These are phyloP conservation scores for Ochotona princeps DNA, from an alignment of 2,113 vertebrate genomes.

Conservation along the genomic window DNA sequence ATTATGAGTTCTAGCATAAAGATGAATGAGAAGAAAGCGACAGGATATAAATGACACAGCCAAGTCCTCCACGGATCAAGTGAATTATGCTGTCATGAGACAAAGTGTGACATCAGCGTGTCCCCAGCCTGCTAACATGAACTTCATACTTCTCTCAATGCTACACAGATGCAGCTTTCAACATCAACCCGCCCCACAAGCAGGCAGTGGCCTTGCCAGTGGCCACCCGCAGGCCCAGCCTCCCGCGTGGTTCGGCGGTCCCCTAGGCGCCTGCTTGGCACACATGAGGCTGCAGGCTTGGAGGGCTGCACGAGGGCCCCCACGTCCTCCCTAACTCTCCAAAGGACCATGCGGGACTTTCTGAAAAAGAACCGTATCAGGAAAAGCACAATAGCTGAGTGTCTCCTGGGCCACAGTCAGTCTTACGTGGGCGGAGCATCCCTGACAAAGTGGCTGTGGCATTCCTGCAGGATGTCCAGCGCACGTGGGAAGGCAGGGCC, in stretches of 20 bases:
- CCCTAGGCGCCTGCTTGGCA: background rate
- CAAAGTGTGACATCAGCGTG: background rate
- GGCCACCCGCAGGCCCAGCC: fast-evolving
- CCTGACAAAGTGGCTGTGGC: slow-evolving; percentile 78
- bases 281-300: background rate
- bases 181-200: background rate
- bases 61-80: background rate
- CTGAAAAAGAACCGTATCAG: background rate
- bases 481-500: background rate
- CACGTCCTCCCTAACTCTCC: background rate
- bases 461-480: slow-evolving; percentile 23
- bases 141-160: background rate
- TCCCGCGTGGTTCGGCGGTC: fast-evolving
- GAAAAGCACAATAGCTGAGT: background rate
- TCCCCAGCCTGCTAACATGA: background rate
- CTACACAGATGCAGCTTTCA: background rate
- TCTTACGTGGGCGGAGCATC: slow-evolving; percentile 46
- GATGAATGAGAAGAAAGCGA: background rate
- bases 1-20: background rate
- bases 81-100: background rate
- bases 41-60: background rate
- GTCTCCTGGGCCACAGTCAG: background rate
- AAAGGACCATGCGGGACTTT: background rate
- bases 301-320: too few relatives aligned
- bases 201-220: background rate